Evolutionary conservation across 2,888 invertebrate genomes (phyloP).

Genomic region (Clistopyga incitator): DNA sequence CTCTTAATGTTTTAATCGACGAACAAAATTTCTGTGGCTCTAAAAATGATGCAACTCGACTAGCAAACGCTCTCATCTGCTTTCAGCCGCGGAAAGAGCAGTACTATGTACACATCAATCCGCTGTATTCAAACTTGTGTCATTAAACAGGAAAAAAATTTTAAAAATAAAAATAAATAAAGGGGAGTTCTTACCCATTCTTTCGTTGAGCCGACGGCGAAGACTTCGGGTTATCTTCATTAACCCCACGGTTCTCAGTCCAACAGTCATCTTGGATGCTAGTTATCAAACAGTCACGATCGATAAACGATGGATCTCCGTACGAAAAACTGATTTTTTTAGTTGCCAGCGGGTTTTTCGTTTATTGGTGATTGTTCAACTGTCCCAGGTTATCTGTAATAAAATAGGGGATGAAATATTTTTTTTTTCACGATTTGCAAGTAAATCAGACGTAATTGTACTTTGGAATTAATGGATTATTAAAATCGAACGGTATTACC

Average conservation of each 20-base stretch:
- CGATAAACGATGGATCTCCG: constrained; percentile 45
- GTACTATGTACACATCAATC: constrained; percentile 25
- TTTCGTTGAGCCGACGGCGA: constrained; percentile 72
- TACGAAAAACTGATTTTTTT: constrained; percentile 15
- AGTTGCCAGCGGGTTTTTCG: background rate
- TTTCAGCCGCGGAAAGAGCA: constrained; percentile 26
- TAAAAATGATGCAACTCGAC: constrained; percentile 52
- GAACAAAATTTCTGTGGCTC: background rate
- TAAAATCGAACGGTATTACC: no score
- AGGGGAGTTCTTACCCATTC: constrained; percentile 72
- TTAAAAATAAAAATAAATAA: constrained; percentile 11
- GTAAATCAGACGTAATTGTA: background rate
- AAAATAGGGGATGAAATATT: background rate
- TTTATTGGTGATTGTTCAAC: constrained; percentile 47
- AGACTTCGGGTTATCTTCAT: constrained; percentile 73
- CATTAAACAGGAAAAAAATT: background rate
- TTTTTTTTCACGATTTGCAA: background rate
- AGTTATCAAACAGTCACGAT: constrained; percentile 53
- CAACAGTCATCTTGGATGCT: constrained; percentile 70
- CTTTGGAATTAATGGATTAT: background rate
- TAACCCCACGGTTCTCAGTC: constrained; percentile 73
- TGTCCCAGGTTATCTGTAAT: constrained; percentile 57
- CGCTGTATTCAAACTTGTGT: constrained; percentile 16
- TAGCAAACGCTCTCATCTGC: constrained; percentile 5
- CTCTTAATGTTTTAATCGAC: background rate